Conservation (phyloP, 2,888 invertebrate species). For the Dicycla oo region DNA sequence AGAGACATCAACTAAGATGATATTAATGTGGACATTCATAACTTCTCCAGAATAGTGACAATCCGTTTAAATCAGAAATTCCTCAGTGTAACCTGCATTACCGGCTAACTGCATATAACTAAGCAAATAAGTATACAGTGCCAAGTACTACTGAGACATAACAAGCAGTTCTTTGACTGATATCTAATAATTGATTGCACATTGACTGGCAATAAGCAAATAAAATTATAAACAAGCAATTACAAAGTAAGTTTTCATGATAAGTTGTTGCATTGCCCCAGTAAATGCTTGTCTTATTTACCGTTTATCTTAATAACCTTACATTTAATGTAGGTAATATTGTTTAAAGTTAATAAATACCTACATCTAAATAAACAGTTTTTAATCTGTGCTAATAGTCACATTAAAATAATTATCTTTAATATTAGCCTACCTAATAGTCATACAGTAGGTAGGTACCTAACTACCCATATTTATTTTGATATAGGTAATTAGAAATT, state of each 20-base stretch:
- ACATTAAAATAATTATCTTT: conserved; percentile 33
- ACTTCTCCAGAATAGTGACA: conserved; percentile 9
- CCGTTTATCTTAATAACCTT: conserved; percentile 18
- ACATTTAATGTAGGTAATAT: conserved; percentile 1
- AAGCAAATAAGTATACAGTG: conserved; percentile 45
- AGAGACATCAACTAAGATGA: conserved; percentile 6
- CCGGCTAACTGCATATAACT: conserved; percentile 5
- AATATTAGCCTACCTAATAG: conserved; percentile 17
- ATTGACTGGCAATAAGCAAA: conserved; percentile 30
- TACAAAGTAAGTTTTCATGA: conserved; percentile 34
- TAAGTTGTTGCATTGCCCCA: conserved; percentile 13
- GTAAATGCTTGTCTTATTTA: conserved; percentile 39
- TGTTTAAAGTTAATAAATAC: conserved; percentile 4
- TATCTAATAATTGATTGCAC: conserved; percentile 40
- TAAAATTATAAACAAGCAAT: conserved; percentile 42
- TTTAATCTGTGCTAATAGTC: conserved; percentile 40
- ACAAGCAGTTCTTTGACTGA: conserved; percentile 36
- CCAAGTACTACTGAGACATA: conserved; percentile 18
- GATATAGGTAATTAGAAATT: neutral
- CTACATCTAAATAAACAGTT: neutral
- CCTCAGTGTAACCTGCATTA: conserved; percentile 26
- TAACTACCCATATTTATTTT: no score
- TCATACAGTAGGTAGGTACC: conserved; percentile 15
- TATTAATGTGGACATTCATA: conserved; percentile 15
- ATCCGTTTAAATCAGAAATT: conserved; percentile 18